Conservation (phyloP, 2,888 invertebrate species). For the Diaphora mendica region DNA sequence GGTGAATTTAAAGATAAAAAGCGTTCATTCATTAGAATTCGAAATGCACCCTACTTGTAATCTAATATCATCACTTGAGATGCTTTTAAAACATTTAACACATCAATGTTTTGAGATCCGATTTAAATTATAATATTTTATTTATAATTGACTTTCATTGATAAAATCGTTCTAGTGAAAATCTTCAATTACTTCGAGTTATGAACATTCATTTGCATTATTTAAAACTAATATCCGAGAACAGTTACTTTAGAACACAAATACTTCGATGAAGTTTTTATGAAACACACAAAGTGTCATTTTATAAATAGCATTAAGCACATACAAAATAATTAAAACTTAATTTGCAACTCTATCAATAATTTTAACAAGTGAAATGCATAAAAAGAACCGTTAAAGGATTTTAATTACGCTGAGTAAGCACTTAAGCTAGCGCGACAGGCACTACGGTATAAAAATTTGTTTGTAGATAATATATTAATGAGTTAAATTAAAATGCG, state of each 20-base stretch:
- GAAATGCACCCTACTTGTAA: slow-evolving; percentile 51
- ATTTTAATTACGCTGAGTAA: slow-evolving; percentile 31
- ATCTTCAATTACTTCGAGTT: too few species aligned
- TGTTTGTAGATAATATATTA: neutral
- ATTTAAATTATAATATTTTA: neutral
- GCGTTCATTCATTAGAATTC: slow-evolving; percentile 24
- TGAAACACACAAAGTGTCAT: too few species aligned
- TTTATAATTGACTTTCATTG: slow-evolving; percentile 5
- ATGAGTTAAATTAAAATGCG: slow-evolving; percentile 10
- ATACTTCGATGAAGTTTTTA: too few species aligned
- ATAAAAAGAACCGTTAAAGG: slow-evolving; percentile 20
- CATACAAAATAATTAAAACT: neutral
- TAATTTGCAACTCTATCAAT: neutral
- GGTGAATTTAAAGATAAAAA: neutral
- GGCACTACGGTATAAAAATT: slow-evolving; percentile 12
- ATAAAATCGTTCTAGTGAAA: neutral
- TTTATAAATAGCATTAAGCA: neutral
- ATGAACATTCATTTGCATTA: too few species aligned
- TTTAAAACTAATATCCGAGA: too few species aligned
- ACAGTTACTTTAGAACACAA: too few species aligned
- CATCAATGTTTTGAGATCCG: slow-evolving; percentile 11
- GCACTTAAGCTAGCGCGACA: slow-evolving; percentile 18
- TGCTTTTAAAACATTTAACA: slow-evolving; percentile 37
- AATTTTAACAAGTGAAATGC: slow-evolving; percentile 2
- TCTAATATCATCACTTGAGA: slow-evolving; percentile 47